Percentiles rank a stretch among this genome's conserved stretches.
Conservation (phyloP, 2,888 invertebrate genomes). For the Latrodectus hesperus region DNA sequence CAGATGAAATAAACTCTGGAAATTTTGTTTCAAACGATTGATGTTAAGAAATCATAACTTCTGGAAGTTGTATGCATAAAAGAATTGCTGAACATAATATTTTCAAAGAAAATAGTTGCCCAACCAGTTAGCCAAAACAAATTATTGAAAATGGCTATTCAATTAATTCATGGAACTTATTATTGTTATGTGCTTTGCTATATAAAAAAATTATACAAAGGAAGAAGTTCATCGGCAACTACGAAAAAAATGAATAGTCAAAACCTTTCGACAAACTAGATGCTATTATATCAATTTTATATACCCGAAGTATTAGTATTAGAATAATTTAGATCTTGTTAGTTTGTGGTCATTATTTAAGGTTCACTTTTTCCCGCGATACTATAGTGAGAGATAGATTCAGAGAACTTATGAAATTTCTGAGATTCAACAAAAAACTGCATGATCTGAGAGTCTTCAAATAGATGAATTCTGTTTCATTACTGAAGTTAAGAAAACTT, state of each 20-base stretch:
- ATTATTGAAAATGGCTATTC: neutral
- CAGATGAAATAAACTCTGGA: no score
- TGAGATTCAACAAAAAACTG: neutral
- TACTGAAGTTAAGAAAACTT: neutral
- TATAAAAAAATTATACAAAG: neutral
- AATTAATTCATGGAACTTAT: neutral
- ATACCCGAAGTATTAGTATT: neutral
- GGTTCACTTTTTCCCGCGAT: neutral
- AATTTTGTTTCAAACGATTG: no score
- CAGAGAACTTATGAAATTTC: neutral
- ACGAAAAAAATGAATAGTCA: neutral
- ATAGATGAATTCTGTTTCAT: slow-evolving; percentile 1
- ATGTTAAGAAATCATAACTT: no score
- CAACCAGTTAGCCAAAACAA: neutral
- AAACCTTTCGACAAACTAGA: neutral
- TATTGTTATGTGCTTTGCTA: neutral
- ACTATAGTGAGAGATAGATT: no score
- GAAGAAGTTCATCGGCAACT: neutral
- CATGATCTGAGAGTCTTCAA: neutral
- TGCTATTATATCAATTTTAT: neutral
- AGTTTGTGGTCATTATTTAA: neutral
- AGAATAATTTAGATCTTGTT: neutral
- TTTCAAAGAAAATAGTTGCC: neutral
- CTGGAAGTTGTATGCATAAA: no score
- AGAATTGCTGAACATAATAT: no score